Conservation (phyloP, 2,888 invertebrate species). For the Criorhina ranunculi region DNA sequence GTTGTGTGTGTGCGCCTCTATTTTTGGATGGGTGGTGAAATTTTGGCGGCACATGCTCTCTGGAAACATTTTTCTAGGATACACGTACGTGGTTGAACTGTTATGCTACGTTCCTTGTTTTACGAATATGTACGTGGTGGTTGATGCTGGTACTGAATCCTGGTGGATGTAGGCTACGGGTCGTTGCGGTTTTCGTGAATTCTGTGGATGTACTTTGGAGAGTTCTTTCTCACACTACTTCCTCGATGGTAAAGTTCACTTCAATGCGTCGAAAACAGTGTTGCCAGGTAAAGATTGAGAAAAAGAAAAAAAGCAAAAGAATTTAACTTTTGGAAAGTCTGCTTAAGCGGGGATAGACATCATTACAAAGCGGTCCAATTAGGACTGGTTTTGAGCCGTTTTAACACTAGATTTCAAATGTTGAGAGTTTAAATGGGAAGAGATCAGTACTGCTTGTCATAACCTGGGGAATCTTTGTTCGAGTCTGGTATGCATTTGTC, state of each 20-base stretch:
- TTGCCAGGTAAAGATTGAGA: conserved; percentile 34
- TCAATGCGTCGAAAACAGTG: conserved; percentile 68
- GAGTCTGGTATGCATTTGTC: too few relatives aligned
- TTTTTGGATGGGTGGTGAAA: conserved; percentile 7
- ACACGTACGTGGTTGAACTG: conserved; percentile 64
- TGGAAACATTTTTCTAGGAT: conserved; percentile 62
- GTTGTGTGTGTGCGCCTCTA: conserved; percentile 31
- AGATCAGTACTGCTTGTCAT: too few relatives aligned
- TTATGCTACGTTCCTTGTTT: conserved; percentile 25
- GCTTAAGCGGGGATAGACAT: too few relatives aligned
- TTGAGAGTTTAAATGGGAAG: too few relatives aligned
- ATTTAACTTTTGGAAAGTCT: not conserved
- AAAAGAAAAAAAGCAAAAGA: not conserved
- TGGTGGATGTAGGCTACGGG: conserved; percentile 43
- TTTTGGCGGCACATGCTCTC: conserved; percentile 75
- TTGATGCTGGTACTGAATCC: conserved; percentile 7
- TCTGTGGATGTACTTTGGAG: conserved; percentile 37
- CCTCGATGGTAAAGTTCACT: conserved; percentile 53
- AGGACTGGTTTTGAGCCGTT: too few relatives aligned
- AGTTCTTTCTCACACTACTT: conserved; percentile 23
- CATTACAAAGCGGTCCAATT: too few relatives aligned
- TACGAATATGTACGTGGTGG: not conserved
- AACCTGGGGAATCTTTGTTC: too few relatives aligned
- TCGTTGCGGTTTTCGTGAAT: conserved; percentile 63
- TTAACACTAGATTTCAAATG: too few relatives aligned